phyloP scores from a whole-genome alignment of 2,888 invertebrate species.

The Parasteatoda lunata region DNA sequence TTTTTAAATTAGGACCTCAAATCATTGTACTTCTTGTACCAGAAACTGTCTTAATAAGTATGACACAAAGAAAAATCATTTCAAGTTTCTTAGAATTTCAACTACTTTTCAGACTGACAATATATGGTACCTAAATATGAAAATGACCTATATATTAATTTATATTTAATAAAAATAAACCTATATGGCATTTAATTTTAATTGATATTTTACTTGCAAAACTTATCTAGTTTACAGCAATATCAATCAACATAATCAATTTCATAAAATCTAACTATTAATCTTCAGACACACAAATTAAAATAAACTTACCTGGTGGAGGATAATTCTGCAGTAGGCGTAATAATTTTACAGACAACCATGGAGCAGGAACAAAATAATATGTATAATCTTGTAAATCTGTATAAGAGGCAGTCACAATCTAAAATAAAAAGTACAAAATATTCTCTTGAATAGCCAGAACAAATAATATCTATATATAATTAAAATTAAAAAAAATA shows the following conservation, averaged over 20 bases:
- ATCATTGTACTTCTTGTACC: not conserved
- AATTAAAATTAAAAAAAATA: too few relatives aligned
- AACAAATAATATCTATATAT: too few relatives aligned
- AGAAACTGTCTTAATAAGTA: not conserved
- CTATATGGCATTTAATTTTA: too few relatives aligned
- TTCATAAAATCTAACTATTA: not conserved
- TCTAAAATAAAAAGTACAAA: slow-evolving; percentile 77
- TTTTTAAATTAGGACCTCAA: not conserved
- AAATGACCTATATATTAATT: not conserved
- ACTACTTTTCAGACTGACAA: not conserved
- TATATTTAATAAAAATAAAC: too few relatives aligned
- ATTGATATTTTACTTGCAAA: too few relatives aligned
- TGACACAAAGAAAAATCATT: not conserved
- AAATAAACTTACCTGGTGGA: slow-evolving; percentile 83
- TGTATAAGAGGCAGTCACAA: slow-evolving; percentile 98
- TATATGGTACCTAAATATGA: not conserved
- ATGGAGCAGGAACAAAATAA: slow-evolving; percentile 99
- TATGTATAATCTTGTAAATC: slow-evolving; percentile 99
- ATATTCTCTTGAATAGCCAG: too few relatives aligned
- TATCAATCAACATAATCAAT: not conserved
- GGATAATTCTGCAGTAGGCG: slow-evolving; percentile 98
- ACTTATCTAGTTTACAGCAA: too few relatives aligned
- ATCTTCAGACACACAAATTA: not conserved
- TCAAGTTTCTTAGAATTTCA: not conserved
- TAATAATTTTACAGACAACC: slow-evolving; percentile 98